Conservation (phyloP, 2,888 invertebrate species). For the Spodoptera picta region DNA sequence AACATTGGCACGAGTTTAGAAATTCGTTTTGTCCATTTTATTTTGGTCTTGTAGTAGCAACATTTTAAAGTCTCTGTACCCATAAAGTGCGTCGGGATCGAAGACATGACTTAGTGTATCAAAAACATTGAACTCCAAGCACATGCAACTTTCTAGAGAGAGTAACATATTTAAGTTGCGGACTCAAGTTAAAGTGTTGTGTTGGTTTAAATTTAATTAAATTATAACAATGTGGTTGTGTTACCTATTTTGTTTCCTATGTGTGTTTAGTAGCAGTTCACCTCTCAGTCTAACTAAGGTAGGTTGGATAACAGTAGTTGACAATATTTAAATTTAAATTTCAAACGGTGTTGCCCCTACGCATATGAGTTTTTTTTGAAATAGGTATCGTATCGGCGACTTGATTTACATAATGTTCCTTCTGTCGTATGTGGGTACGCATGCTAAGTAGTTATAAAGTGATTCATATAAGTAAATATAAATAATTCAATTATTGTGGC, state of each 20-base stretch:
- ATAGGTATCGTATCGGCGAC: constrained; percentile 20
- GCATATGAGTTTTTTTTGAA: constrained; percentile 16
- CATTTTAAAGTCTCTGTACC: constrained; percentile 76
- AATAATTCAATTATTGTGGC: constrained; percentile 7
- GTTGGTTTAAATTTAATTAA: constrained; percentile 25
- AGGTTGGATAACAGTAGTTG: constrained; percentile 65
- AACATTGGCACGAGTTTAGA: constrained; percentile 14
- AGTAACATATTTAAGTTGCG: constrained; percentile 42
- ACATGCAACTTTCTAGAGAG: constrained; percentile 69
- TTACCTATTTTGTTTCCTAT: constrained; percentile 67
- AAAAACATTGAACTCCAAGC: constrained; percentile 74
- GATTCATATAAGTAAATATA: constrained; percentile 20
- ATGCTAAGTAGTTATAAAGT: constrained; percentile 37
- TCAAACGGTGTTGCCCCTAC: constrained; percentile 38
- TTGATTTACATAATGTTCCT: constrained; percentile 35
- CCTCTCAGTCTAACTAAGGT: constrained; percentile 67
- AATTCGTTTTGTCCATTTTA: constrained; percentile 18
- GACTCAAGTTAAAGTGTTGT: constrained; percentile 36
- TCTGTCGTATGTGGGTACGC: constrained; percentile 11
- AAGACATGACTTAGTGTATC: constrained; percentile 84
- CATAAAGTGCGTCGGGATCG: constrained; percentile 77
- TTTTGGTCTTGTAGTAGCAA: constrained; percentile 55
- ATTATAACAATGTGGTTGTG: constrained; percentile 66
- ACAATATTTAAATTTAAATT: constrained; percentile 44
- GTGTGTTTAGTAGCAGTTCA: constrained; percentile 61